Evolutionary conservation across 2,113 vertebrate genomes (phyloP), one percentile per base, ranked within the genome.

Genomic region (Brachyhypopomus gauderio): DNA sequence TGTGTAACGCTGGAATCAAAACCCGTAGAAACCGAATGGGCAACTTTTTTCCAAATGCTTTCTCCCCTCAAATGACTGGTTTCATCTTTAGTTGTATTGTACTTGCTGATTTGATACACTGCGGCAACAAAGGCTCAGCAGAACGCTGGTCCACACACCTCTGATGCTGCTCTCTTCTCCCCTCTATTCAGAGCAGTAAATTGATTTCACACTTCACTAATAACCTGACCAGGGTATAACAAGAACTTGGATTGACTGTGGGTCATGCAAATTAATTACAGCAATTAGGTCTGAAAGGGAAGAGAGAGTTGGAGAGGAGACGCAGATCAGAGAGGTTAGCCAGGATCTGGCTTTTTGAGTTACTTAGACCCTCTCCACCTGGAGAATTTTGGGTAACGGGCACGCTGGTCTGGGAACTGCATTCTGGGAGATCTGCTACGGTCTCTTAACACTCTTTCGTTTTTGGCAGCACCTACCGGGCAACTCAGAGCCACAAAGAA

Each of bases 181-280:
- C 74, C 81, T 85, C 85, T 74, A 62, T 84, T 74, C 72, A 89
- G 82, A 86, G 85, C 78, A 58, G 78, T 84, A 88, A 89, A 89
- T 87, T 89, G 86, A 89, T 88, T 89, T 89, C 85, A 86, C 85
- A 88, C 85, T 82, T 84, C 84, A 78, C 85, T 89, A 89, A 88
- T 89, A 89, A 85, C 86, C 85, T 86, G 86, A 85, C 86, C 82
- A 84, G 78, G 78, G 85, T 81, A 80, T 86, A 86, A 85, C 84
- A 83, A 86, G 88, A 81, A 82, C 80, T 84, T 59, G 78, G 82
- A 88, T 86, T 85, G 88, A 81, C 85, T 89, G 85, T 84, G 84
- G 85, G 85, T 87, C 80, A 86, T 85, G 82, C 85, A 85, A 89
- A 88, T 89, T 87, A 89, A 89, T 89, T 86, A 87, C 86, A 79